Evolutionary conservation across 2,888 invertebrate species (phyloP), one percentile per base, ranked within the genome.

Genomic region (Chloromyia formosa): DNA sequence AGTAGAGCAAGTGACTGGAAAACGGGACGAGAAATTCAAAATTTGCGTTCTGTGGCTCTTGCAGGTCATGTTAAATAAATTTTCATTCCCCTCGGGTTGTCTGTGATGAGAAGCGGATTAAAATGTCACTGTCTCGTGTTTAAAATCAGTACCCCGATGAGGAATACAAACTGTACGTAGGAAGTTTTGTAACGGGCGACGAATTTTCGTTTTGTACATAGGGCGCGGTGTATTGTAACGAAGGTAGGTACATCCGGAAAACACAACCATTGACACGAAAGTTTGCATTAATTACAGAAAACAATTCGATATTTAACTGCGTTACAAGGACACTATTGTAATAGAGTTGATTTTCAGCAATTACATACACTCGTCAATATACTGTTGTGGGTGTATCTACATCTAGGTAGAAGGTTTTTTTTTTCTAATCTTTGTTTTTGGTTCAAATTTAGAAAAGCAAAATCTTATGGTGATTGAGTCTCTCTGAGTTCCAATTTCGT

Each of bases 31-130:
- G 27, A 49, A 66, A 66, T 66, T 35, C 66, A 66, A 66, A 66
- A 66, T 66, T 45, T 66, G 45, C 62, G 61, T 73, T 53, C 73
- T 73, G 54, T 69, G 60, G 58, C 73, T 73, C 64, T 72, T 75
- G 20, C 58, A 61, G 72, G 72, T 72, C 73, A 73, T 74, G 74
- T 62, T 74, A 75, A 75, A 75, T 74, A 75, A 75, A 75, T 73
- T 74, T 53, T 16, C 58, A 66, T 42, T 58, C 12, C 27, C 49
- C 49, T 49, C 14, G 12, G 49, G 49, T 5, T 49, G 49, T 49
- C 49, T 49, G 66, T 66, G 75, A 72, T 66, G 66, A 61, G 73
- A 75, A 73, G 56, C 72, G 56, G 64, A 66, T 73, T 73, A 54
- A 66, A 72, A 73, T 64, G 73, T 73, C 73, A 72, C 56, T 72